Evolutionary conservation across 2,888 invertebrate genomes (phyloP).

Genomic region (Oscheius sp.): DNA sequence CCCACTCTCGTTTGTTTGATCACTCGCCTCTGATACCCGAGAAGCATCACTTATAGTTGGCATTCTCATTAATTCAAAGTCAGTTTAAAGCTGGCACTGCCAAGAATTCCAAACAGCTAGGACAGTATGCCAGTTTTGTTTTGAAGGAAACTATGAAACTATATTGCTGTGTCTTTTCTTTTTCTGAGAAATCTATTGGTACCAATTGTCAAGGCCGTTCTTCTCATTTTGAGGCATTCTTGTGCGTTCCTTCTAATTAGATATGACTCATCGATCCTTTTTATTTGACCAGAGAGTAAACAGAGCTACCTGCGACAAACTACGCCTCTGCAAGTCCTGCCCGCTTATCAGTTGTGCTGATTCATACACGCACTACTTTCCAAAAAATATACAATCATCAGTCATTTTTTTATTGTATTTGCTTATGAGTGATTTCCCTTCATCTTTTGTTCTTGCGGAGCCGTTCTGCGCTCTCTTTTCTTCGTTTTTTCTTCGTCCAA

Average conservation of each 20-base stretch:
- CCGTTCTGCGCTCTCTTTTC: no score
- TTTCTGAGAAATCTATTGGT: no score
- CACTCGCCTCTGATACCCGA: background rate
- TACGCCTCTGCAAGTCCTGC: slow-evolving; percentile 5
- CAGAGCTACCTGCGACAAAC: slow-evolving; percentile 17
- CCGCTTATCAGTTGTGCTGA: slow-evolving; percentile 19
- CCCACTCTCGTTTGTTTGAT: background rate
- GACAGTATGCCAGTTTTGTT: no score
- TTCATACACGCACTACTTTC: background rate
- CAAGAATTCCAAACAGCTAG: no score
- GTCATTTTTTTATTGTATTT: background rate
- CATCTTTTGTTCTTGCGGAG: no score
- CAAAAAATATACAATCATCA: no score
- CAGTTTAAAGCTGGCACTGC: no score
- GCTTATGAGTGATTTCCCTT: background rate
- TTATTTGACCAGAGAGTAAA: slow-evolving; percentile 30
- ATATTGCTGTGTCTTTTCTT: no score
- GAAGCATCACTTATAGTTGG: background rate
- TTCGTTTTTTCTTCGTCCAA: no score
- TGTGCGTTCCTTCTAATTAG: background rate
- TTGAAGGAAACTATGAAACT: no score
- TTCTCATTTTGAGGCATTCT: no score
- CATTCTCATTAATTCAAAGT: background rate
- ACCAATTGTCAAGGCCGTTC: no score
- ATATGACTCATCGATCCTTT: background rate